Conservation (phyloP, 2,797 vertebrate genomes). For the Arnoldichthys spilopterus region DNA sequence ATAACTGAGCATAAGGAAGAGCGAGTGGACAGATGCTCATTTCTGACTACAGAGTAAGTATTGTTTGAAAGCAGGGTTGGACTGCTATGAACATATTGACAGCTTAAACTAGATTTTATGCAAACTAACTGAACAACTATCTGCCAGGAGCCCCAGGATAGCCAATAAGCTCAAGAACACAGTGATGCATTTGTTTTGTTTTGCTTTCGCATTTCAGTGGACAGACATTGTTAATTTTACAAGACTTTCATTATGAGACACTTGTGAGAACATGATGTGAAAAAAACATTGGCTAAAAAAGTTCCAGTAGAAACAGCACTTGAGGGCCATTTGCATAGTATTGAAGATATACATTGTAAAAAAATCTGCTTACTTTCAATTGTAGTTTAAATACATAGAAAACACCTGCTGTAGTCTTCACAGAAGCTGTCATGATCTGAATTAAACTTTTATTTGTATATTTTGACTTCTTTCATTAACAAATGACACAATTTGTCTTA, state of each 20-base stretch:
- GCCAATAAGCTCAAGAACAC: no score
- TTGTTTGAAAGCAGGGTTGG: constrained; percentile 8
- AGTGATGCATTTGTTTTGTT: background rate
- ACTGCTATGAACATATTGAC: background rate
- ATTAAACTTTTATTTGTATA: background rate
- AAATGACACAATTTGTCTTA: background rate
- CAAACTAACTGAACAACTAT: background rate
- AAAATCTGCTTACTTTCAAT: no score
- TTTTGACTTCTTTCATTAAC: background rate
- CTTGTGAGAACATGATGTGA: no score
- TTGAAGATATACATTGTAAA: no score
- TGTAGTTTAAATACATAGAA: no score
- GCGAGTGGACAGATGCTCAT: constrained; percentile 9
- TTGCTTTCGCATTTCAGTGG: no score
- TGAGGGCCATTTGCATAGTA: no score
- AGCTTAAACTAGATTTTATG: background rate
- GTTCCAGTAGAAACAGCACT: no score
- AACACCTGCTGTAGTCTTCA: background rate
- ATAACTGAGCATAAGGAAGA: background rate
- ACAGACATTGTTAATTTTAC: no score
- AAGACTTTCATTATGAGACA: no score
- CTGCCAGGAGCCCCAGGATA: background rate
- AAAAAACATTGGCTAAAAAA: no score
- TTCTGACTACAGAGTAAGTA: constrained; percentile 12
- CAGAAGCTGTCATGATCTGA: background rate